A percentile compares a stretch with the other conserved stretches of the same genome.
These are phyloP conservation scores for Orbicella faveolata DNA, from an alignment of 64 coral and sea anemone genomes.

Conservation along the genomic window DNA sequence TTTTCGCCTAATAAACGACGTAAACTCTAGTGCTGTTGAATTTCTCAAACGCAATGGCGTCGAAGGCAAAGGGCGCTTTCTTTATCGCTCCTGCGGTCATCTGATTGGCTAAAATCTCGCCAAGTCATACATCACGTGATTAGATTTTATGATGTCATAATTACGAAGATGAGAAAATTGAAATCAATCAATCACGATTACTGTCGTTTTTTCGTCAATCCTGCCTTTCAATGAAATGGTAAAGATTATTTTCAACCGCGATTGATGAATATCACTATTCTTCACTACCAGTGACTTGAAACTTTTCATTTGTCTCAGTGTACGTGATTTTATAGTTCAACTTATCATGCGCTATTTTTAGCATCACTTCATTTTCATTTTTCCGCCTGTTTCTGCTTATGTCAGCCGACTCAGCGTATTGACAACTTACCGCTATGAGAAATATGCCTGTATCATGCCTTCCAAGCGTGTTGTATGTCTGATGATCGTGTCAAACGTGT, in stretches of 20 bases:
- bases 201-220: neutral
- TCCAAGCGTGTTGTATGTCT: neutral
- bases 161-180: constrained; percentile 13
- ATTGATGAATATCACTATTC: neutral
- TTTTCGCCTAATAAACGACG: neutral
- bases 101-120: constrained; percentile 56
- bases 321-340: neutral
- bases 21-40: neutral
- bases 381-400: neutral
- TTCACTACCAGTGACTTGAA: neutral
- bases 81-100: neutral
- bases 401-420: neutral
- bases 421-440: neutral
- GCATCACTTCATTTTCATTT: neutral
- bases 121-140: neutral
- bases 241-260: neutral
- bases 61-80: constrained; percentile 20
- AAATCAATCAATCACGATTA: neutral
- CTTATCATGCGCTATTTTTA: neutral
- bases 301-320: neutral
- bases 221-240: no score
- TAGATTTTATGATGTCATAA: constrained; percentile 23
- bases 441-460: neutral
- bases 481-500: neutral
- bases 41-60: constrained; percentile 47